Evolutionary conservation across 2,888 invertebrate species (phyloP).

Genomic region (Stegophylla sp.): DNA sequence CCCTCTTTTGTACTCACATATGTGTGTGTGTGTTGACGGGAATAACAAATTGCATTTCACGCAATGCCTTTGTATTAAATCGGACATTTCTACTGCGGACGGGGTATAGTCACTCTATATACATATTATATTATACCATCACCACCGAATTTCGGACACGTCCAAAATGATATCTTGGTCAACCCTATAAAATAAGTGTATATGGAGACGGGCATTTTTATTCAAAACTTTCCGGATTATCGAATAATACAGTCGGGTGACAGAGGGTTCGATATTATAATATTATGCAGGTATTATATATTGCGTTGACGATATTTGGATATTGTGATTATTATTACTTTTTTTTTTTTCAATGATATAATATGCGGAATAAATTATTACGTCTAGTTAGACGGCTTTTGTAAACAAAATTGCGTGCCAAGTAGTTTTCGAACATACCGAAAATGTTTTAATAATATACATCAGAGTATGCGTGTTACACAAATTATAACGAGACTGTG

Average conservation of each 20-base stretch:
- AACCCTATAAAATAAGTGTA: neutral
- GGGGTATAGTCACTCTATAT: neutral
- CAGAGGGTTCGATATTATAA: neutral
- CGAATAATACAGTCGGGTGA: neutral
- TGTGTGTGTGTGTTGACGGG: slow-evolving; percentile 29
- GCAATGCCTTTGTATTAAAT: slow-evolving; percentile 47
- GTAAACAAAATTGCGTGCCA: slow-evolving; percentile 8
- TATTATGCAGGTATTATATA: neutral
- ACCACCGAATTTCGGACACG: slow-evolving; percentile 13
- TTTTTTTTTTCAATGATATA: neutral
- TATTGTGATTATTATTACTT: neutral
- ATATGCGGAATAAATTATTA: neutral
- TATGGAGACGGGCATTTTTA: neutral
- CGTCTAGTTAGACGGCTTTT: neutral
- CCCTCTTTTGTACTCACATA: neutral
- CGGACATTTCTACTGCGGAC: slow-evolving; percentile 20
- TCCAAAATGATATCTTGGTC: slow-evolving; percentile 8
- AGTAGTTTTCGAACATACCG: neutral
- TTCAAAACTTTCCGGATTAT: slow-evolving; percentile 2
- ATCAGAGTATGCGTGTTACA: neutral
- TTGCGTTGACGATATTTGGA: neutral
- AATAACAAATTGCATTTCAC: slow-evolving; percentile 56
- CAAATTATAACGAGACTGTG: neutral
- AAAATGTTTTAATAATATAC: neutral
- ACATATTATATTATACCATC: neutral